Evolutionary conservation across 2,797 vertebrate genomes (phyloP), one percentile per base, ranked within the genome.

Genomic region (Gymnoscopelus microlampas): DNA sequence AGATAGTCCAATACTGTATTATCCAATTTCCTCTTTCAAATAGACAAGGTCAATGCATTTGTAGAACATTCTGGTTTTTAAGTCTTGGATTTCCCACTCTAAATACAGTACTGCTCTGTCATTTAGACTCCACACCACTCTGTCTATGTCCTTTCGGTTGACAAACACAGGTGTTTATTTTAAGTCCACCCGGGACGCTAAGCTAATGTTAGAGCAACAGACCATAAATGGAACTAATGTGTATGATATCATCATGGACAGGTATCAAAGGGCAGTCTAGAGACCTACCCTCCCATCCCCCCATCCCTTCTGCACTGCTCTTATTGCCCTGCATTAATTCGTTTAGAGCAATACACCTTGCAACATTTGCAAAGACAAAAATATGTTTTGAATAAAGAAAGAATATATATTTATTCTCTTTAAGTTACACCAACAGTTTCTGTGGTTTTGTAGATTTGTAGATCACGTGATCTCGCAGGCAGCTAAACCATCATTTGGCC

Each of bases 251-350:
- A 68, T 53, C 67, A 80, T 60, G 13, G 50, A 23, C 65, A 71
- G 66, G 82, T 88, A 84, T 85, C 87, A 93, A 92, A 92, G 89
- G 72, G 73, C 82, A 32, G 64, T 62, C 11, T 54, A 2, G 5
- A 56, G n/a, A 62, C n/a, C 66, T 63, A 49, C 49, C 61, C 57
- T 49, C 15, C 58, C 35, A 39, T 19, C 54, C 64, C 62, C 68
- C 29, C 64, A 53, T 39, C 50, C 47, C 8, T 49, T 64, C 3
- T 2, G 4, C 13, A 61, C 11, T 50, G 0, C 0, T 15, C 3
- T 63, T 13, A 12, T 24, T 59, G 8, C 4, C 19, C 35, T 29
- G 7, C 39, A 44, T 3, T 5, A 24, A 2, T 24, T 54, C 39
- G 54, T 58, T 60, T 35, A 39, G 5, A 4, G 9, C 8, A 9